Evolutionary conservation across 2,113 vertebrate genomes (phyloP).

Genomic region (Rhizomys pruinosus): DNA sequence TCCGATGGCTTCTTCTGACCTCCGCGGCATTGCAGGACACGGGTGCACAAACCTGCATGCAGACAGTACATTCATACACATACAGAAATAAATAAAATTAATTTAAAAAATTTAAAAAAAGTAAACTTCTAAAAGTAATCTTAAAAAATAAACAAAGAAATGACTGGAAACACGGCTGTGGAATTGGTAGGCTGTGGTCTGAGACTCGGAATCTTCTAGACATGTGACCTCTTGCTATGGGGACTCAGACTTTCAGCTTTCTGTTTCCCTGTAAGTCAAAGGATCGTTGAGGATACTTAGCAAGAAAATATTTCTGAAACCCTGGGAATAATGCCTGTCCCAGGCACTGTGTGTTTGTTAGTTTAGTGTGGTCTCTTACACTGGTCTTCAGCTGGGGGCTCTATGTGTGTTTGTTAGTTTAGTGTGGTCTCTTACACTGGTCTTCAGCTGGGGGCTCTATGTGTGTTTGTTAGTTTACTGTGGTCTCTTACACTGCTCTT

Average conservation of each 20-base stretch:
- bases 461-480: background rate
- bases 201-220: background rate
- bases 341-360: too few species aligned
- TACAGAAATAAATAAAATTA: too few species aligned
- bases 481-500: background rate
- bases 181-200: background rate
- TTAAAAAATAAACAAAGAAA: background rate
- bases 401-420: too few species aligned
- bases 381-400: too few species aligned
- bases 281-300: background rate
- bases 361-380: too few species aligned
- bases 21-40: too few species aligned
- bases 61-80: too few species aligned
- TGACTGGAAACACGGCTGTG: background rate
- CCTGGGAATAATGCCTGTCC: background rate
- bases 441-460: too few species aligned
- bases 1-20: too few species aligned
- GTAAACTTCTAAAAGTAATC: background rate
- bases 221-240: background rate
- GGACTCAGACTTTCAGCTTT: background rate
- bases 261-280: background rate
- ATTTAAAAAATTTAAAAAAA: too few species aligned
- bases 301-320: background rate
- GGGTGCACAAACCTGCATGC: too few species aligned
- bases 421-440: too few species aligned